Percentiles rank a stretch among this genome's conserved stretches.
These are phyloP conservation scores for Lichenostomus cassidix DNA, from an alignment of 2,113 vertebrate genomes.

Conservation along the genomic window DNA sequence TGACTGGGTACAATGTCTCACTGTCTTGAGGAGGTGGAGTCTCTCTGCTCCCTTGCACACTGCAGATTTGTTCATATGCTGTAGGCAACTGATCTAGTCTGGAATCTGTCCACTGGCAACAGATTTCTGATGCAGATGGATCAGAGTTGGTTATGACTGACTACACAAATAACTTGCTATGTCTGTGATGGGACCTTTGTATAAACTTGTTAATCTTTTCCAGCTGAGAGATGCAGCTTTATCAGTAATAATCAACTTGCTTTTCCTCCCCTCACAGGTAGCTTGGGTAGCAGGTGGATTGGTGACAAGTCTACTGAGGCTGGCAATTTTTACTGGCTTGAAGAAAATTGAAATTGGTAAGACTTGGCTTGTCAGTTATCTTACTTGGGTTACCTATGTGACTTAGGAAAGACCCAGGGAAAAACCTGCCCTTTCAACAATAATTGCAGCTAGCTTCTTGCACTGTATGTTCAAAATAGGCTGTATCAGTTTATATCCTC, in stretches of 20 bases:
- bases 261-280: neutral
- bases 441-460: neutral
- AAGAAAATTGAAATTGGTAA: slow-evolving; percentile 41
- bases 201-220: neutral
- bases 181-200: neutral
- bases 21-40: neutral
- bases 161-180: neutral
- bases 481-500: neutral
- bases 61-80: neutral
- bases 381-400: neutral
- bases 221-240: neutral
- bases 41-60: neutral
- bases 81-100: neutral
- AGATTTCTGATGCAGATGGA: neutral
- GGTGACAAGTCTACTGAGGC: neutral
- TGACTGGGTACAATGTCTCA: neutral
- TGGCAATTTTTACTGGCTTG: neutral
- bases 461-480: neutral
- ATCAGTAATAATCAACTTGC: neutral
- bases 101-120: neutral
- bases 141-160: neutral
- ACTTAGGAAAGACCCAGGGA: neutral
- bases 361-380: neutral
- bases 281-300: neutral
- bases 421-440: neutral